Conservation (phyloP, 1,140 invertebrate species). For the Paraescarpia echinospica region DNA sequence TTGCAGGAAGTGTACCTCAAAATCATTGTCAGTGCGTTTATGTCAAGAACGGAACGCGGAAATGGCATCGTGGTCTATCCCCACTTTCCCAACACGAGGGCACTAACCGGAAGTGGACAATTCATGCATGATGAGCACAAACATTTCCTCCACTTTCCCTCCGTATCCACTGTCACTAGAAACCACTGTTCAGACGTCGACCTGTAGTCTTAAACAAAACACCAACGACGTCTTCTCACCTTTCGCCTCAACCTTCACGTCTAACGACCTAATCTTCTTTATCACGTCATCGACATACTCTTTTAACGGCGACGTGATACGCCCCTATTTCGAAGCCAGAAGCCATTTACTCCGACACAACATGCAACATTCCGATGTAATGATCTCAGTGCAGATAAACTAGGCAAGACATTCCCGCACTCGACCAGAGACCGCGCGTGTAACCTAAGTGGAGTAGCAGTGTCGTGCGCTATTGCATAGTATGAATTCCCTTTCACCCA, state of each 20-base stretch:
- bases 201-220: background rate
- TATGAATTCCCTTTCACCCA: background rate
- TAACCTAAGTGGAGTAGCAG: background rate
- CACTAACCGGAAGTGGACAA: background rate
- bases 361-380: background rate
- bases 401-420: background rate
- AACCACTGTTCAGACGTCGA: background rate
- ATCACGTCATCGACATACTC: background rate
- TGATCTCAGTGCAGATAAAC: background rate
- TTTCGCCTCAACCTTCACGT: background rate
- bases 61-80: background rate
- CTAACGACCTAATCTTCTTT: background rate
- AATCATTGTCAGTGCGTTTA: background rate
- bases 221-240: background rate
- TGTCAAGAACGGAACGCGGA: background rate
- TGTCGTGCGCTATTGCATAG: background rate
- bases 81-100: background rate
- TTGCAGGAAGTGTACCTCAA: background rate
- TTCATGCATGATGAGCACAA: background rate
- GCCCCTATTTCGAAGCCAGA: background rate
- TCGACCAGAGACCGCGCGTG: background rate
- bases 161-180: background rate
- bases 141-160: background rate
- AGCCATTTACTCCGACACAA: background rate
- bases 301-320: background rate